Evolutionary conservation across 1,140 invertebrate species (phyloP), one percentile per base, ranked within the genome.

Genomic region (Elymnias hypermnestra): DNA sequence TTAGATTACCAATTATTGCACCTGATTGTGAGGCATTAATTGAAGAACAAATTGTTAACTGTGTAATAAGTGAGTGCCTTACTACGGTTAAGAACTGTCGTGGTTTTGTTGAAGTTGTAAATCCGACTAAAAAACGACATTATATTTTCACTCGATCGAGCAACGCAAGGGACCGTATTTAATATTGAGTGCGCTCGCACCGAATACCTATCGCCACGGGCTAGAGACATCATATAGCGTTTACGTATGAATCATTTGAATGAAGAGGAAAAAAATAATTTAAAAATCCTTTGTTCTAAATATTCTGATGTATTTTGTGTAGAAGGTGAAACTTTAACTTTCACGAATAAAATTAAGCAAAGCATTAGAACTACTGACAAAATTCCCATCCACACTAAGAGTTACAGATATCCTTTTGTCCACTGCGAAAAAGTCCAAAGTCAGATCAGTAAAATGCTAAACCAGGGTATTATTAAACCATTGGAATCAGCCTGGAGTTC

Each of bases 291-390:
- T 10, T 63, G 53, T 28, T 18, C 38, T 31, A 15, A 45, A 9
- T 57, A 63, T 15, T 9, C 53, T 0, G 53, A 58, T 18, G 46
- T 63, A 6, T 63, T 63, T 53, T 63, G 53, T 40, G 26, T 63
- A 7, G 61, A 63, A 18, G 55, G 53, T 4, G 56, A 63, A 36
- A 14, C 46, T 6, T 41, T 37, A n/a, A n/a, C n/a, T n/a, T n/a
- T n/a, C n/a, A n/a, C n/a, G n/a, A n/a, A n/a, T n/a, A n/a, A n/a
- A n/a, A 63, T 63, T 22, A 59, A 72, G 46, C 69, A 75, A 17
- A 26, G 40, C 15, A 76, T 76, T 46, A 38, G n/a, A n/a, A n/a
- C n/a, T n/a, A n/a, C n/a, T n/a, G n/a, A n/a, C n/a, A n/a, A n/a
- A n/a, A n/a, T n/a, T 36, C 17, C 71, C 70, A 7, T 43, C 52